phyloP scores from a whole-genome alignment of 1,140 invertebrate species.

The fruit fly (Drosophila melanogaster) region DNA sequence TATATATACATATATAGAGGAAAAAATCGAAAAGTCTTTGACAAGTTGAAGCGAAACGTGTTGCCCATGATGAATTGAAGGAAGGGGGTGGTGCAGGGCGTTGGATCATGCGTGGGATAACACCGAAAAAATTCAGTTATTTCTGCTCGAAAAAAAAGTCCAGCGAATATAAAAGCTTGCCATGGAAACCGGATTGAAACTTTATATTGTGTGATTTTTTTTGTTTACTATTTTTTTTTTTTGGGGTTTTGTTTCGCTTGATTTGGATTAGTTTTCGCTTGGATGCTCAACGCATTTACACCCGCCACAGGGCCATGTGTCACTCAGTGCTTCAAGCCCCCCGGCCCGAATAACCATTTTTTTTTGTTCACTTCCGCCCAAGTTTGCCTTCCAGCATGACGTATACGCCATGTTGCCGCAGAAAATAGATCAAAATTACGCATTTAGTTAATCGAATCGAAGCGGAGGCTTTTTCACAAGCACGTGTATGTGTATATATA shows the following conservation, averaged over 20 bases:
- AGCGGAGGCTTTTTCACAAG: constrained; percentile 32
- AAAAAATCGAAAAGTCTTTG: constrained; percentile 31
- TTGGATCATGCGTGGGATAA: constrained; percentile 50
- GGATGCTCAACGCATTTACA: constrained; percentile 53
- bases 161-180: constrained; percentile 27
- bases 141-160: constrained; percentile 12
- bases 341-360: not conserved
- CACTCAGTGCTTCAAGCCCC: not conserved
- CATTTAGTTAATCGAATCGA: constrained; percentile 70
- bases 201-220: constrained; percentile 33
- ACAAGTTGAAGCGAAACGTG: constrained; percentile 52
- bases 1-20: not conserved
- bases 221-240: constrained; percentile 19
- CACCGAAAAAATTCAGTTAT: constrained; percentile 50
- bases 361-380: constrained; percentile 22
- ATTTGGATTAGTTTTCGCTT: constrained; percentile 54
- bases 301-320: constrained; percentile 46
- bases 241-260: constrained; percentile 40
- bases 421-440: constrained; percentile 53
- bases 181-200: constrained; percentile 49
- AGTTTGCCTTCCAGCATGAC: constrained; percentile 44
- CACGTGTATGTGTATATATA: constrained; percentile 5
- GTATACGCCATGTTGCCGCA: constrained; percentile 61
- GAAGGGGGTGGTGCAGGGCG: not conserved
- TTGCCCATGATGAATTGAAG: constrained; percentile 35